Base-by-base conservation (phyloP, 2,797 vertebrate genomes). In the Urocyon cinereoargenteus region DNA sequence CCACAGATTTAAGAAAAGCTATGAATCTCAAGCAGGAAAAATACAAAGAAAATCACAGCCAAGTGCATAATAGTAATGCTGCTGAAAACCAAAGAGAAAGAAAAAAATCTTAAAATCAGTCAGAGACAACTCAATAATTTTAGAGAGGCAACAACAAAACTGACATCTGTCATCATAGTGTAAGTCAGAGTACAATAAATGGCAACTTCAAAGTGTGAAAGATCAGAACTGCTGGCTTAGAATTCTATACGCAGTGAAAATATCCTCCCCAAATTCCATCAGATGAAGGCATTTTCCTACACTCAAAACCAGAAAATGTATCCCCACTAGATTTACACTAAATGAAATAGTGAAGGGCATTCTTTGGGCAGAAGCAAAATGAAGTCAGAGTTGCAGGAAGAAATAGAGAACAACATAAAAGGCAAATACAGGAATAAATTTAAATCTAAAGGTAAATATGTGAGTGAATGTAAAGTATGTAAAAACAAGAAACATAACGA, bases 101-200 rank as follows among this genome's bases (percentile, higher is more conserved):
- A 96, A 15, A 86, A 94, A 92, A 90, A 73, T 51, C 4, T 68
- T 87, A 61, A 86, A 95, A 89, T 61, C 24, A 45, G 34, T 92
- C n/a, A 82, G 84, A 86, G 90, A 85, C 72, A 92, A 81, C 83
- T 66, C 51, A 83, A 53, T 91, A 82, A 72, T 55, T 70, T 90
- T 86, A 95, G 93, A 94, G 34, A 53, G 90, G 36, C 34, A 91
- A 90, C 70, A 79, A 84, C 89, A 90, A 96, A 86, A 94, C 36
- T 34, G 61, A 53, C n/a, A 92, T 86, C 14, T 93, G 83, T 72
- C 64, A 70, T 95, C 81, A 72, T 28, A 64, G 45, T 2, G 12
- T 22, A 88, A 95, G 53, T 92, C 72, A 88, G 72, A 89, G 45
- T 92, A 93, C 45, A 68, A 53, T 59, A 45, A 92, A 64, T 40